These are phyloP conservation scores for Halcyon smyrnensis DNA, from an alignment of 2,797 vertebrate genomes.

Conservation along the genomic window DNA sequence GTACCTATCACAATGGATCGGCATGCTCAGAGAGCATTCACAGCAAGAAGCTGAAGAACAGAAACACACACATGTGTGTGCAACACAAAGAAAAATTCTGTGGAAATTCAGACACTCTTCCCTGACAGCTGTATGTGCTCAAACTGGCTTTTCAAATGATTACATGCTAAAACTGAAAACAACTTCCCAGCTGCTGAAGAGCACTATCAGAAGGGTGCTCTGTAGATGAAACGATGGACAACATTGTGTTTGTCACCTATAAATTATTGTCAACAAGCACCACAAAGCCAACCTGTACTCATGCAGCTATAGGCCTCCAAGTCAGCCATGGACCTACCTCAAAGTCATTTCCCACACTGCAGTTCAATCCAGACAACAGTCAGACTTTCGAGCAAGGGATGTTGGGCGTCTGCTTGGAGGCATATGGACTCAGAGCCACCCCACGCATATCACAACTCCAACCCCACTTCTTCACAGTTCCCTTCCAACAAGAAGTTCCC, in stretches of 20 bases:
- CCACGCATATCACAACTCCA: background rate
- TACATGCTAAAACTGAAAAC: conserved; percentile 37
- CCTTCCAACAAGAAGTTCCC: background rate
- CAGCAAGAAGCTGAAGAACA: background rate
- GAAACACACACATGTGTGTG: background rate
- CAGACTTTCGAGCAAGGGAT: background rate
- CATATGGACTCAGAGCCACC: background rate
- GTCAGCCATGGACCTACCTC: background rate
- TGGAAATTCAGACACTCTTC: conserved; percentile 46
- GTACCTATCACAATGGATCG: background rate
- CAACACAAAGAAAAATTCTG: background rate
- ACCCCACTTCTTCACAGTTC: background rate
- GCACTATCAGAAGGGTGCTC: background rate
- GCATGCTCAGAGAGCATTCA: accelerated
- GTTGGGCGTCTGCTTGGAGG: background rate
- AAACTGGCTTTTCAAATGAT: conserved; percentile 57
- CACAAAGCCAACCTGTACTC: background rate
- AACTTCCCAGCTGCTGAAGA: conserved; percentile 39
- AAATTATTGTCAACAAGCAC: background rate
- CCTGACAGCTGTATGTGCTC: background rate
- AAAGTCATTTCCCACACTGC: background rate
- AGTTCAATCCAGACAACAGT: background rate
- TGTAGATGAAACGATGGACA: conserved; percentile 1
- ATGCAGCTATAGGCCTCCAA: accelerated
- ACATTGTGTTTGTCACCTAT: background rate